These are phyloP conservation scores for Stichodactyla helianthus DNA, from an alignment of 64 coral and sea anemone genomes.

Conservation along the genomic window DNA sequence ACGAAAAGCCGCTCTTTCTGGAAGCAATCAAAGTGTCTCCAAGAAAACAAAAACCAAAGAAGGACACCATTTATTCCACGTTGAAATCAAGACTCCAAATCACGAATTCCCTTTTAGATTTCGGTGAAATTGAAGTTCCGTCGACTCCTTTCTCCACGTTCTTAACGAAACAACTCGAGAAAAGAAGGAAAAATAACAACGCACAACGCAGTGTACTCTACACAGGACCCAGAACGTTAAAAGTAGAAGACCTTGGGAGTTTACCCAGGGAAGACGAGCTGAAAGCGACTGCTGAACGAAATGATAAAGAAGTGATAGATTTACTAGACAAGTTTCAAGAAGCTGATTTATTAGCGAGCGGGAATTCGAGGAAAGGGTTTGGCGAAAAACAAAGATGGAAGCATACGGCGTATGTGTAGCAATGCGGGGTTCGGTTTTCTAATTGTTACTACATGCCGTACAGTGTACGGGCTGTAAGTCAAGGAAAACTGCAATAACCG, in stretches of 20 bases:
- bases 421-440: too few relatives aligned
- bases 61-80: constrained; percentile 24
- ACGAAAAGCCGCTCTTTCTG: neutral
- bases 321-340: constrained; percentile 49
- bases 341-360: constrained; percentile 45
- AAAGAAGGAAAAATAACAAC: neutral
- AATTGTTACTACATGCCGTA: too few relatives aligned
- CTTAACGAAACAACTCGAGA: constrained; percentile 13
- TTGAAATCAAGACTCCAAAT: constrained; percentile 42
- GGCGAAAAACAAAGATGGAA: neutral
- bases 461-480: too few relatives aligned
- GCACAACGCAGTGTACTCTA: neutral
- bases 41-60: constrained; percentile 18
- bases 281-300: neutral
- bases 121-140: constrained; percentile 31
- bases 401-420: neutral
- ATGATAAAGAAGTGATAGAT: constrained; percentile 22
- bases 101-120: constrained; percentile 43
- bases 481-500: too few relatives aligned
- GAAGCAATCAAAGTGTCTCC: constrained; percentile 18
- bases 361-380: constrained; percentile 20
- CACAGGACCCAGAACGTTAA: neutral
- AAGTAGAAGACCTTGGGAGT: constrained; percentile 28
- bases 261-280: neutral
- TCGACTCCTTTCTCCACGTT: constrained; percentile 3